These are phyloP conservation scores for Mactromeris polynyma DNA, from an alignment of 2,888 invertebrate genomes.

Conservation along the genomic window DNA sequence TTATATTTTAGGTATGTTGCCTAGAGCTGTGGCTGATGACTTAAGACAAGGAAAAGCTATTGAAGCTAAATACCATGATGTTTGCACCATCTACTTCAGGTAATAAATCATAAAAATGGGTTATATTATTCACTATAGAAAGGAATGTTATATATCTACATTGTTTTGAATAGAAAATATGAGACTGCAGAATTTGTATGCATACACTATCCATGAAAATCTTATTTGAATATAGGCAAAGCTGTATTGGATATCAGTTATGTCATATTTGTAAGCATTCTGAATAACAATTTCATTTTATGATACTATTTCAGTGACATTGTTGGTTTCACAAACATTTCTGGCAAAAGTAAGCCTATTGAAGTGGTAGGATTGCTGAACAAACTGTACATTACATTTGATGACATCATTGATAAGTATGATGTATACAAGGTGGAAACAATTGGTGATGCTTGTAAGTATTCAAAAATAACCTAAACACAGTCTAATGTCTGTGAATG, in stretches of 20 bases:
- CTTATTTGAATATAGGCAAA: no score
- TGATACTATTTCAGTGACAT: conserved; percentile 73
- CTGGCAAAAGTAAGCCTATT: conserved; percentile 76
- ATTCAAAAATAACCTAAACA: background rate
- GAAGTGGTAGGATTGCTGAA: conserved; percentile 81
- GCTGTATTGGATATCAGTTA: no score
- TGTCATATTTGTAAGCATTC: no score
- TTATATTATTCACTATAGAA: no score
- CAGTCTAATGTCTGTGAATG: no score
- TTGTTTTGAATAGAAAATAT: background rate
- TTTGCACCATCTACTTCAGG: conserved; percentile 81
- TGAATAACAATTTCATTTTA: no score
- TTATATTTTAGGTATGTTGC: conserved; percentile 79
- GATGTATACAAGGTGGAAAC: conserved; percentile 84
- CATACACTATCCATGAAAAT: no score
- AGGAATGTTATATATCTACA: no score
- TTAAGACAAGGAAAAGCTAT: conserved; percentile 74
- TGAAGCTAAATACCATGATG: conserved; percentile 73
- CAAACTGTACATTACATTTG: conserved; percentile 81
- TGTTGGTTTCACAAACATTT: conserved; percentile 81
- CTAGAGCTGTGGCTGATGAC: conserved; percentile 80
- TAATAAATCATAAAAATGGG: background rate
- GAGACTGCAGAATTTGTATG: background rate
- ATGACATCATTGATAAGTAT: conserved; percentile 80
- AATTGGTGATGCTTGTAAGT: conserved; percentile 83